phyloP scores from a whole-genome alignment of 2,797 vertebrate genomes.

The Apogon talboti region DNA sequence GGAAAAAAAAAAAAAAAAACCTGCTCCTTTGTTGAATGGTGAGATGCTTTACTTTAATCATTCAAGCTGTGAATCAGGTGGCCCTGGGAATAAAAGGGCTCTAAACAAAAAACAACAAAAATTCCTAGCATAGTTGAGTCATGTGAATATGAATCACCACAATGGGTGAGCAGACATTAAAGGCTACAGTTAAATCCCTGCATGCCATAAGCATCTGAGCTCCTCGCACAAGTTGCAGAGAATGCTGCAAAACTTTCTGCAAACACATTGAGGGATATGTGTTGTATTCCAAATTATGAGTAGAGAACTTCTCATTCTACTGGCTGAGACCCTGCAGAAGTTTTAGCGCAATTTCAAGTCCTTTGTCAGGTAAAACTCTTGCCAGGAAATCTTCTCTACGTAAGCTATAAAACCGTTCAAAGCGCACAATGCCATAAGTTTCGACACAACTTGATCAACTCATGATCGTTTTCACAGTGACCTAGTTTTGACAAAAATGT shows the following conservation, averaged over 20 bases:
- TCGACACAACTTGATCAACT: neutral
- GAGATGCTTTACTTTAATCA: conserved; percentile 39
- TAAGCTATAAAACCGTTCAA: neutral
- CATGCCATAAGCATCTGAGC: conserved; percentile 38
- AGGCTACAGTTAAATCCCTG: conserved; percentile 55
- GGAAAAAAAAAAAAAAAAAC: conserved; percentile 8
- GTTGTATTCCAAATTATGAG: neutral
- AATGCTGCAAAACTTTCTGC: conserved; percentile 18
- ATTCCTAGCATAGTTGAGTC: conserved; percentile 74
- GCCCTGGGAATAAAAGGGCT: conserved; percentile 30
- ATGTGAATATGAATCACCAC: conserved; percentile 65
- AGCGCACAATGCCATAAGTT: neutral
- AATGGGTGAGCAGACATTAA: conserved; percentile 47
- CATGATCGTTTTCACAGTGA: neutral
- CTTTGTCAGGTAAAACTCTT: neutral
- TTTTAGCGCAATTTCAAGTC: neutral
- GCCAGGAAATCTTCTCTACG: neutral
- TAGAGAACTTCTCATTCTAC: neutral
- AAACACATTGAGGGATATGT: no score
- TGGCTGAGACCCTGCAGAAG: conserved; percentile 6
- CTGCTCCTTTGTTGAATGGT: conserved; percentile 24
- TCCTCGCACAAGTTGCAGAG: conserved; percentile 24
- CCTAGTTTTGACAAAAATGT: conserved; percentile 1
- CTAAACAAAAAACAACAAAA: conserved; percentile 61
- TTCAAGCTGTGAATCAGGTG: conserved; percentile 61